Evolutionary conservation across 30 jellyfish, hydroid and myxozoan species (phyloP).

Genomic region (Aurelia sp.): DNA sequence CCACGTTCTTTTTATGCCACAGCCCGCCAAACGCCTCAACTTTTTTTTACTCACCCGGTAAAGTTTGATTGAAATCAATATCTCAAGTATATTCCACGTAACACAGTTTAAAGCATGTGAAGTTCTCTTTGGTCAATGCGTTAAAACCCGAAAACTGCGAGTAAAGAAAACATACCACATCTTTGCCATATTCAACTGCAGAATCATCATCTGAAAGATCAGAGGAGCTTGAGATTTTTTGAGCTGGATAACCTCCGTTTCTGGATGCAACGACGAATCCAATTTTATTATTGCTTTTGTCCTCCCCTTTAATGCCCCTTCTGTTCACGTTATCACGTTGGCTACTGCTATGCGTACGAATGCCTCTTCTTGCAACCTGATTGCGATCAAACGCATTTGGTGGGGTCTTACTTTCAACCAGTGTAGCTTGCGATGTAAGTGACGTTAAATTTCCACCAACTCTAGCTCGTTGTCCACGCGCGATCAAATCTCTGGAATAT

Average conservation of each 20-base stretch:
- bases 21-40: no score
- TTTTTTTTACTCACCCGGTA: no score
- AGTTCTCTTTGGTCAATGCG: no score
- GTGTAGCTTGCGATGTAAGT: constrained; percentile 93
- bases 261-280: constrained; percentile 66
- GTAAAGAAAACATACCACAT: constrained; percentile 44
- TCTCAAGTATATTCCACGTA: no score
- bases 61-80: no score
- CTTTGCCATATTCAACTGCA: constrained; percentile 53
- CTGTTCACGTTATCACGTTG: constrained; percentile 14
- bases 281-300: constrained; percentile 37
- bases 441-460: constrained; percentile 78
- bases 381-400: constrained; percentile 54
- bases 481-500: constrained; percentile 44
- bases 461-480: constrained; percentile 61
- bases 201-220: constrained; percentile 81
- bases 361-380: constrained; percentile 58
- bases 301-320: constrained; percentile 17
- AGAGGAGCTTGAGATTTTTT: constrained; percentile 78
- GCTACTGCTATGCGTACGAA: constrained; percentile 2
- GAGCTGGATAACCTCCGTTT: constrained; percentile 32
- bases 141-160: background rate
- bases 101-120: no score
- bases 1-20: no score
- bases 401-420: constrained; percentile 76